phyloP scores from a whole-genome alignment of 2,888 invertebrate genomes.

The Fabriciana adippe region DNA sequence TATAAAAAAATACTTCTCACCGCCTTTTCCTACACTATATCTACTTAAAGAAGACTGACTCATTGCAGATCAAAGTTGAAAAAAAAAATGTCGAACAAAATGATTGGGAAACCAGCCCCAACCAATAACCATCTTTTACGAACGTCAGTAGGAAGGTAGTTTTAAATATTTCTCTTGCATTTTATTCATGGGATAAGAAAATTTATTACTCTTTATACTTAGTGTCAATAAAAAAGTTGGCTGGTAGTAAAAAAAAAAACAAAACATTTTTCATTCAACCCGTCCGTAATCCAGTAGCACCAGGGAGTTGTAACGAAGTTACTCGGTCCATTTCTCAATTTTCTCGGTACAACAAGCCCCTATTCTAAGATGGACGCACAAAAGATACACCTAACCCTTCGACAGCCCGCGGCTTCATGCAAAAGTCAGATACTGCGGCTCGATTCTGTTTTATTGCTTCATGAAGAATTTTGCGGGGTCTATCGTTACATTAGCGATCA shows the following conservation, averaged over 20 bases:
- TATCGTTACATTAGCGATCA: slow-evolving; percentile 35
- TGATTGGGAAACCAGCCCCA: too few relatives aligned
- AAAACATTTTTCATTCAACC: slow-evolving; percentile 74
- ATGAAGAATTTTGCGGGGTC: slow-evolving; percentile 45
- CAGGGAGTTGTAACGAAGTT: slow-evolving; percentile 76
- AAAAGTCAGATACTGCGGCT: slow-evolving; percentile 57
- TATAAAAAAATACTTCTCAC: too few relatives aligned
- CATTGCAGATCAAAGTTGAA: too few relatives aligned
- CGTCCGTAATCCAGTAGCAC: slow-evolving; percentile 63
- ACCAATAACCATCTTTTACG: too few relatives aligned
- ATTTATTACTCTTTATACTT: slow-evolving; percentile 10
- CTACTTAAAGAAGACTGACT: too few relatives aligned
- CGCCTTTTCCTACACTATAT: too few relatives aligned
- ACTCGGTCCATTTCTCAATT: slow-evolving; percentile 83
- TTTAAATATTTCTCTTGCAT: neutral
- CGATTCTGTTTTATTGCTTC: slow-evolving; percentile 70
- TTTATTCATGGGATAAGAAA: neutral
- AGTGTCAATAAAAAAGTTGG: slow-evolving; percentile 32
- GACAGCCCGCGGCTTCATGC: slow-evolving; percentile 60
- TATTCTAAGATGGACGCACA: slow-evolving; percentile 69
- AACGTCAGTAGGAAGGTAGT: too few relatives aligned
- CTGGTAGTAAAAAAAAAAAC: slow-evolving; percentile 50
- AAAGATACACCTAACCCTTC: slow-evolving; percentile 69
- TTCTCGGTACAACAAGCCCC: slow-evolving; percentile 62
- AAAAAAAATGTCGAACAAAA: too few relatives aligned